Base-by-base conservation (phyloP, 2,888 invertebrate genomes). In the Hypolimnas misippus region DNA sequence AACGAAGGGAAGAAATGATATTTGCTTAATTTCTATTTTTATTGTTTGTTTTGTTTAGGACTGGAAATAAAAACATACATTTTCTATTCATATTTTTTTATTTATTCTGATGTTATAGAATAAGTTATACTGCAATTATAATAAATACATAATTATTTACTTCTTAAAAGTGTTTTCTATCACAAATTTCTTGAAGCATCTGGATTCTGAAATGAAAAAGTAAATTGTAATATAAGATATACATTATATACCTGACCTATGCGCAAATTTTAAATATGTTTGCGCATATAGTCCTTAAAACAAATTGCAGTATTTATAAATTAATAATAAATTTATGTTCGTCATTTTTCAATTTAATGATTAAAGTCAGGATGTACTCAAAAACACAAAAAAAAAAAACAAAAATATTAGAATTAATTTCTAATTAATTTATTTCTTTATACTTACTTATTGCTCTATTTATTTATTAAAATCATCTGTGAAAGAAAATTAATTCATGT, bases 1-100 rank as follows among this genome's bases (percentile, higher is more conserved):
- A 98, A 77, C 93, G 98, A 67, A 92, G 97, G 29, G 98, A 98
- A 81, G 98, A 98, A 87, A 98, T 98, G 93, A 98, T 98, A 87
- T 98, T 98, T 90, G 97, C 98, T 31, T 98, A 94, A 89, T 33
- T 35, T 16, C 2, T 14, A 6, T 29, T 51, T 25, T 50, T 2
- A 2, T 29, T 6, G 3, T 10, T 17, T 33, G 17, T 35, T 51
- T 50, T 49, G 7, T 14, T n/a, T 38, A 29, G 10, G 17, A 12
- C 5, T 17, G 3, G 16, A 62, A 68, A 68, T 68, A 62, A 67
- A 63, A 49, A 35, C 33, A 42, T 35, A 17, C n/a, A 38, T 60
- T 29, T 25, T 38, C 19, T 35, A 38, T 42, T 53, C n/a, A 33
- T 17, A 53, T 50, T 57, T 19, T 21, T 62, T 65, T 57, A 52